A percentile compares a stretch with the other conserved stretches of the same genome.
These are phyloP conservation scores for Thryonomys swinderianus DNA, from an alignment of 2,113 vertebrate species.

Conservation along the genomic window DNA sequence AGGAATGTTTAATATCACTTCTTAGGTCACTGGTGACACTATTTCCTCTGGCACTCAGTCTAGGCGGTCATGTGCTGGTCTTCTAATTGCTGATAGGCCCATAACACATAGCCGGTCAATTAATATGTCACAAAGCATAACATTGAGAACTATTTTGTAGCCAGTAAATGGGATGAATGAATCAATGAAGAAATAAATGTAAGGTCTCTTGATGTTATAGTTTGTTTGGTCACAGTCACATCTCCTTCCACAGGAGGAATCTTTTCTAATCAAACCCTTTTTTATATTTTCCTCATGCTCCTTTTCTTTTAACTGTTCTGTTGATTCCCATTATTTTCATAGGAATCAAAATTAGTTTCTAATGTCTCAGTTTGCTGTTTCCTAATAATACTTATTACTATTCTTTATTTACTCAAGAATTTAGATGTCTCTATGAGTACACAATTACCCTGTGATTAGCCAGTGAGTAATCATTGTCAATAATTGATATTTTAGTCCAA, in stretches of 20 bases:
- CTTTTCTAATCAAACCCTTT: background rate
- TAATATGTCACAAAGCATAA: background rate
- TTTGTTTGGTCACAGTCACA: background rate
- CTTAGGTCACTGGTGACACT: background rate
- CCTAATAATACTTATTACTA: background rate
- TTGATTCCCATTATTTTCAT: background rate
- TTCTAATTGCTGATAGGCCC: background rate
- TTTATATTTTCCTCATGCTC: background rate
- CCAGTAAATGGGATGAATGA: background rate
- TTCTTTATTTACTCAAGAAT: background rate
- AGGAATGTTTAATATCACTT: background rate
- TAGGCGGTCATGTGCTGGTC: background rate
- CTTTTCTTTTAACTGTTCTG: background rate
- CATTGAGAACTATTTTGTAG: background rate
- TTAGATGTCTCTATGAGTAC: background rate
- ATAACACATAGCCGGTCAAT: background rate
- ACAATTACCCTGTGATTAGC: background rate
- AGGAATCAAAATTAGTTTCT: conserved; percentile 9
- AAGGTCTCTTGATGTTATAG: background rate
- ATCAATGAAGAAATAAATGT: background rate
- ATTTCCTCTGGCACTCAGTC: background rate
- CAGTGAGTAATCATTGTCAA: background rate
- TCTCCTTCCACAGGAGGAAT: background rate
- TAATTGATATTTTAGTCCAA: background rate
- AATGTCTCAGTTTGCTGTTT: background rate